Percentiles rank a stretch among this genome's conserved stretches.
phyloP scores from a whole-genome alignment of 2,797 vertebrate genomes.

The Dicrostonyx torquatus region DNA sequence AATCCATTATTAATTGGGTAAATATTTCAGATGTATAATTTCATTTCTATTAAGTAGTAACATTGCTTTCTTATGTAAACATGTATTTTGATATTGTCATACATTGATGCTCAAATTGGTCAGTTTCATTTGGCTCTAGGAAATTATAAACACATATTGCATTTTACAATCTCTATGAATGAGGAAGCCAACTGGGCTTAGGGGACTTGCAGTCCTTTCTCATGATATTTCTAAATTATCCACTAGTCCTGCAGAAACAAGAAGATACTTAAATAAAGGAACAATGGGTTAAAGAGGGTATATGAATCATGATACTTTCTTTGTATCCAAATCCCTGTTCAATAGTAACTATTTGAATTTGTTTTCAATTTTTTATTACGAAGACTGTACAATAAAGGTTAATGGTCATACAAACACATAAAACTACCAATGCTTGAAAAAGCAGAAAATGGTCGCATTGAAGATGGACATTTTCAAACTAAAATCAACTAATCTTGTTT shows the following conservation, averaged over 20 bases:
- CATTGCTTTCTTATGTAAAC: neutral
- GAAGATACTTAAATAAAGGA: fast-evolving
- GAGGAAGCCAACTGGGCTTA: neutral
- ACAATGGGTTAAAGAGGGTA: neutral
- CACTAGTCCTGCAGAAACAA: fast-evolving
- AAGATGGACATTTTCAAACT: neutral
- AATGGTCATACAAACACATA: neutral
- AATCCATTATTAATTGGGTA: neutral
- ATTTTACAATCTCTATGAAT: neutral
- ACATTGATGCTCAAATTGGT: neutral
- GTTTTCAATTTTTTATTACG: neutral
- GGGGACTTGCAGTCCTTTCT: fast-evolving
- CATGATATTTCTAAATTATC: neutral
- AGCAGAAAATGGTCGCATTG: neutral
- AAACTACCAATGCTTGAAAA: neutral
- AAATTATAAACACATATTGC: neutral
- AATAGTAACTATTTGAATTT: neutral
- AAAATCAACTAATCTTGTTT: neutral
- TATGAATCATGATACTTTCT: neutral
- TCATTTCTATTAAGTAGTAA: neutral
- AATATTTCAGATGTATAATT: neutral
- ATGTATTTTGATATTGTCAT: neutral
- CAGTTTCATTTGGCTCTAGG: neutral
- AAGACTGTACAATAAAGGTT: neutral
- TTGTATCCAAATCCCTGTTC: neutral